Percentiles rank a stretch among this genome's conserved stretches.
Conservation (phyloP, 2,113 vertebrate species). For the Zosterops hypoxanthus region DNA sequence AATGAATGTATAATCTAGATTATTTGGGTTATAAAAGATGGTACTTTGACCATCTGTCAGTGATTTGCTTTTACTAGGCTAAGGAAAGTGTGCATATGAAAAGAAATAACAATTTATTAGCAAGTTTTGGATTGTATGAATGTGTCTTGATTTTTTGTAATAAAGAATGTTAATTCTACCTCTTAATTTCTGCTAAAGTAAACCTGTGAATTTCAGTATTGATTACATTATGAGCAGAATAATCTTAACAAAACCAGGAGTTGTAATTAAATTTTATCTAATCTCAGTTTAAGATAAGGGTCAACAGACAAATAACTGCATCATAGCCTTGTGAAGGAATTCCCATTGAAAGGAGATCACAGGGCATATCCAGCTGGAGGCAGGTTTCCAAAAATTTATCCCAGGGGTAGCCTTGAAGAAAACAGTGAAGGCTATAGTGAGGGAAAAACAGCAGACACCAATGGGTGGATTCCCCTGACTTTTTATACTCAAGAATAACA, state of each 20-base stretch:
- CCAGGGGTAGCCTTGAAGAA: background rate
- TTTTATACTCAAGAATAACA: background rate
- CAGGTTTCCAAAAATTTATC: background rate
- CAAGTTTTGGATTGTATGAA: slow-evolving; percentile 38
- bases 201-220: background rate
- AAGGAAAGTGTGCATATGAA: background rate
- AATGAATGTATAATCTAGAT: slow-evolving; percentile 43
- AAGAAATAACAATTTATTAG: slow-evolving; percentile 24
- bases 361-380: background rate
- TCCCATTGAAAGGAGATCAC: background rate
- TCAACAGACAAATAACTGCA: background rate
- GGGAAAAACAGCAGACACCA: background rate
- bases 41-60: background rate
- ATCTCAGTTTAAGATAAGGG: background rate
- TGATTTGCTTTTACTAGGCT: background rate
- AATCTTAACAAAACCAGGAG: background rate
- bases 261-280: background rate
- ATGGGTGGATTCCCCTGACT: background rate
- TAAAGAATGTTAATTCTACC: slow-evolving; percentile 56
- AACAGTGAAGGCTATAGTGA: background rate
- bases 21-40: background rate
- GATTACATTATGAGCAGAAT: background rate
- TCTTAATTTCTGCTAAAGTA: slow-evolving; percentile 28
- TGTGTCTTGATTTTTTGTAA: slow-evolving; percentile 59
- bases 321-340: background rate